Evolutionary conservation across 2,888 invertebrate genomes (phyloP), one percentile per base, ranked within the genome.

Genomic region (Meganola albula): DNA sequence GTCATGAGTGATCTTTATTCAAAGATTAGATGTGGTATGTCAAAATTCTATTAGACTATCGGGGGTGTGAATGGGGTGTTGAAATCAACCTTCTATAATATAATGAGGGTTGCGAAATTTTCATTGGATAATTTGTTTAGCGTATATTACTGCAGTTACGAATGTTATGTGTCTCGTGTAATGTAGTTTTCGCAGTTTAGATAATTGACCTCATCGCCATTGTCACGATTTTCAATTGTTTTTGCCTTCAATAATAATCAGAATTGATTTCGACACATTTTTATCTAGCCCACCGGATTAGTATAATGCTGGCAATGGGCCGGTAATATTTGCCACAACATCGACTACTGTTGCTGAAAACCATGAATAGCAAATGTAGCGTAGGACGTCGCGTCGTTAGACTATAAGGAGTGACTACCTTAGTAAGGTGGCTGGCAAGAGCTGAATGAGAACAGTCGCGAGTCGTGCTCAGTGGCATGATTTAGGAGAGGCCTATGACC

Each of bases 111-210:
- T 75, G 71, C 64, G 78, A 70, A 72, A 77, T 61, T 9, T 50
- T 54, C 47, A 40, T 77, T 80, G 65, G 54, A 74, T 78, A 75
- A 78, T 73, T 73, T 58, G 43, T 58, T 80, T 82, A 82, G 72
- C 69, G 53, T 49, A 29, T 72, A 56, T 78, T 78, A 75, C 67
- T 44, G 48, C 32, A 69, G 57, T 80, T 82, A 83, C 71, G n/a
- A n/a, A n/a, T n/a, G n/a, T n/a, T n/a, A n/a, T n/a, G 70, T 70
- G 40, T 58, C 28, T 55, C 52, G 44, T 58, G 73, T 82, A 74
- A 80, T 63, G 54, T 57, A 62, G 54, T 78, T 77, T 68, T 69
- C 65, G 61, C 44, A 27, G 43, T 30, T 40, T 29, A 47, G 75
- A 64, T 80, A 82, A 82, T 76, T 83, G 78, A 63, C 74, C 68